Evolutionary conservation across 2,797 vertebrate species (phyloP).

Genomic region (Protonibea diacanthus): DNA sequence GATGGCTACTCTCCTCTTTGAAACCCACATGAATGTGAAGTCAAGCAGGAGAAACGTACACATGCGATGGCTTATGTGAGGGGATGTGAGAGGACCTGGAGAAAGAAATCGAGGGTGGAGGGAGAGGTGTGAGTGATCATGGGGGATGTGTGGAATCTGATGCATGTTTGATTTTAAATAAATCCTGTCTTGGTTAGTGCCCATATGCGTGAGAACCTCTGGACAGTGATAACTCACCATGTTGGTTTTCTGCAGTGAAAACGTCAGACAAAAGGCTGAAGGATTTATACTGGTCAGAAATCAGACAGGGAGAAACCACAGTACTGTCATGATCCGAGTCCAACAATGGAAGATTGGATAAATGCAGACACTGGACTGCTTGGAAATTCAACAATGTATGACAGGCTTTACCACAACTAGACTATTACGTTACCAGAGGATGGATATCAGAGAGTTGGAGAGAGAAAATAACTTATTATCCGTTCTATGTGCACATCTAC

Average conservation of each 20-base stretch:
- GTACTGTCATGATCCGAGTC: conserved; percentile 68
- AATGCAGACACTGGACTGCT: conserved; percentile 61
- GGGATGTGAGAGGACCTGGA: conserved; percentile 14
- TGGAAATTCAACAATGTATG: conserved; percentile 68
- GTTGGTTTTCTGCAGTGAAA: conserved; percentile 40
- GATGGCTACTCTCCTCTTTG: conserved; percentile 55
- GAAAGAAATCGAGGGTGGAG: conserved; percentile 3
- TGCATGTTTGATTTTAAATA: conserved; percentile 22
- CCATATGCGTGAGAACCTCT: conserved; percentile 46
- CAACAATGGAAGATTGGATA: conserved; percentile 72
- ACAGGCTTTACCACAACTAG: conserved; percentile 69
- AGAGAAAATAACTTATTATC: conserved; percentile 39
- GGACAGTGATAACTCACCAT: conserved; percentile 31
- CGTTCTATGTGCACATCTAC: conserved; percentile 41
- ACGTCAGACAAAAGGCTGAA: conserved; percentile 56
- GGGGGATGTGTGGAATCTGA: conserved; percentile 1
- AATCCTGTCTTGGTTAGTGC: conserved; percentile 11
- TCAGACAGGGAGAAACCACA: conserved; percentile 69
- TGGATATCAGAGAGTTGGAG: conserved; percentile 45
- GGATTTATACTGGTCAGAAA: conserved; percentile 71
- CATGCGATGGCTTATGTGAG: conserved; percentile 28
- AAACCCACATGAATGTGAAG: conserved; percentile 39
- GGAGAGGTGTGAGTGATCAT: not conserved
- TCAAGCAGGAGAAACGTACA: conserved; percentile 28
- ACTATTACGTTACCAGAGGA: conserved; percentile 69